Percentiles rank a stretch among this genome's conserved stretches.
Conservation (phyloP, 2,888 invertebrate species). For the Frankliniella fusca region DNA sequence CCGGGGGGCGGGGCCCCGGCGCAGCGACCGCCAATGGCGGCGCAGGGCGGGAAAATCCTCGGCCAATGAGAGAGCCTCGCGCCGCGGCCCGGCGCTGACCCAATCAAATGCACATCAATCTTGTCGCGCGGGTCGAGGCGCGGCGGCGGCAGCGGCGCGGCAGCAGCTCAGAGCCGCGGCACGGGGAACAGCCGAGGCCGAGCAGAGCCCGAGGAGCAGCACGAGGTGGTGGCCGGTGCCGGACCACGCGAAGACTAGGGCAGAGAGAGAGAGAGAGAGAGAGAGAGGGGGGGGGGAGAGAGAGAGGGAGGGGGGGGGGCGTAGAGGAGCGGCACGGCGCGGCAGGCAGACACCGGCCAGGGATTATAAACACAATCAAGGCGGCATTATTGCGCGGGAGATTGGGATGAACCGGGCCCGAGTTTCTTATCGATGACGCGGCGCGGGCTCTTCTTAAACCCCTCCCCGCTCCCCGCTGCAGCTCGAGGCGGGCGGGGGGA, state of each 20-base stretch:
- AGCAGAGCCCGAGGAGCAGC: no score
- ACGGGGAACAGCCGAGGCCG: neutral
- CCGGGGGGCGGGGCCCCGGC: neutral
- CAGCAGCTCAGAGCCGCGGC: neutral
- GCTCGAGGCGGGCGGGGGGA: neutral
- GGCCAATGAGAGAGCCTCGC: neutral
- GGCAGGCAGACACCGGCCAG: neutral
- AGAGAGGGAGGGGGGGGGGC: neutral
- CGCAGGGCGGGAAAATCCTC: conserved; percentile 5
- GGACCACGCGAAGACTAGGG: neutral
- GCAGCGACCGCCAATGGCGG: neutral
- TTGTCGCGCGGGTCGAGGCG: neutral
- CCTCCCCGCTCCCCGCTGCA: neutral
- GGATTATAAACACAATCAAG: conserved; percentile 26
- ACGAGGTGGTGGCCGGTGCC: no score
- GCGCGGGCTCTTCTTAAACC: neutral
- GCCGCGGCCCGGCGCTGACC: conserved; percentile 9
- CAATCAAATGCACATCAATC: conserved; percentile 25
- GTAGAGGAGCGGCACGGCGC: neutral
- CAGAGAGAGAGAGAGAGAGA: neutral
- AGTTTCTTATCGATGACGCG: neutral
- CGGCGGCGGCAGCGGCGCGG: neutral
- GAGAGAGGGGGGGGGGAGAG: neutral
- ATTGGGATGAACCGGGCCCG: neutral
- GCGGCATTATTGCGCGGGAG: conserved; percentile 1